These are phyloP conservation scores for Gavia stellata DNA, from an alignment of 2,113 vertebrate species.

Conservation along the genomic window DNA sequence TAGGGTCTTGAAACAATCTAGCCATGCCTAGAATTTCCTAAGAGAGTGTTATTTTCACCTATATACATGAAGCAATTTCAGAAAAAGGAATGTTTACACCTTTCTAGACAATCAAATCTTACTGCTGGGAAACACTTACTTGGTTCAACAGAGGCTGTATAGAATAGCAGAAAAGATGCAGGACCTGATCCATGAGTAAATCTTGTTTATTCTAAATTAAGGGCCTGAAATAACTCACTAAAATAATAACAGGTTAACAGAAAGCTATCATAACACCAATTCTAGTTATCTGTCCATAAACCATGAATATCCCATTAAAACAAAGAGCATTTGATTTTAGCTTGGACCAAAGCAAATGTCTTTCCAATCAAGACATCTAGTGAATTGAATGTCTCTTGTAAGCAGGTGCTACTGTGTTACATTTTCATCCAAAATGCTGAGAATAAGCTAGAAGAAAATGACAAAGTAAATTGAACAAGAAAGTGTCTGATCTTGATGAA, in stretches of 20 bases:
- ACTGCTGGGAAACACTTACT: neutral
- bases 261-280: neutral
- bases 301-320: conserved; percentile 29
- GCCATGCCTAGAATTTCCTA: conserved; percentile 14
- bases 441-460: conserved; percentile 66
- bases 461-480: conserved; percentile 71
- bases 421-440: conserved; percentile 64
- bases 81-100: conserved; percentile 39
- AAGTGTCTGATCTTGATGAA: conserved; percentile 65
- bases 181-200: neutral
- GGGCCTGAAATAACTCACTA: neutral
- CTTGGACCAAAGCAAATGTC: conserved; percentile 27
- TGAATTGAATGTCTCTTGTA: conserved; percentile 56
- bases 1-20: conserved; percentile 27
- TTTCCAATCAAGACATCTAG: conserved; percentile 52
- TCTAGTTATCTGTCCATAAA: neutral
- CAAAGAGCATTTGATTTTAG: conserved; percentile 33
- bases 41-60: conserved; percentile 38
- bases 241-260: neutral
- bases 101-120: conserved; percentile 19
- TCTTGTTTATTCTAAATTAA: neutral
- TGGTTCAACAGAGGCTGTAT: neutral
- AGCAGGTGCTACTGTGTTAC: conserved; percentile 62
- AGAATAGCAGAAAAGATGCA: neutral
- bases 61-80: conserved; percentile 7